These are phyloP conservation scores for Colius striatus DNA, from an alignment of 2,113 vertebrate genomes.

Conservation along the genomic window DNA sequence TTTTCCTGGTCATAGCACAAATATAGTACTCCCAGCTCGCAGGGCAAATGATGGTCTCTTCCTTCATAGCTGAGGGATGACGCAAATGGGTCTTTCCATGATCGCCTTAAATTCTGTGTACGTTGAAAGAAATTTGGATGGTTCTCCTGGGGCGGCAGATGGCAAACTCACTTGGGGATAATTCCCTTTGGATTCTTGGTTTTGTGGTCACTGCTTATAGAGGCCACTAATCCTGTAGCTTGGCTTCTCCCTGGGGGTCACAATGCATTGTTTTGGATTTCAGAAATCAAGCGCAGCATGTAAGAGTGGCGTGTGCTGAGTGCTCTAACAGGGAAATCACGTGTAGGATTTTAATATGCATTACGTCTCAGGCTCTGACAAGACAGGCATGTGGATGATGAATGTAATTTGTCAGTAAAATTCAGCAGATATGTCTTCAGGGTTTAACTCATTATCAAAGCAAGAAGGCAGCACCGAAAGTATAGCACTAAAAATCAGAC, in stretches of 20 bases:
- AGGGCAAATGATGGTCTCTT: not conserved
- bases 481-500: slow-evolving; percentile 30
- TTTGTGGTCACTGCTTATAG: slow-evolving; percentile 41
- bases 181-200: not conserved
- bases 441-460: slow-evolving; percentile 11
- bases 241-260: slow-evolving; percentile 36
- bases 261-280: not conserved
- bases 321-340: slow-evolving; percentile 19
- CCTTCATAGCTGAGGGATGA: not conserved
- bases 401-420: slow-evolving; percentile 51
- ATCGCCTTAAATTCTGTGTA: not conserved
- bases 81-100: not conserved
- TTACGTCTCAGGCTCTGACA: slow-evolving; percentile 34
- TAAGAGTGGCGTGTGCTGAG: slow-evolving; percentile 7
- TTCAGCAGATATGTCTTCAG: slow-evolving; percentile 24
- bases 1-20: not conserved
- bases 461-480: slow-evolving; percentile 1
- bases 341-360: slow-evolving; percentile 2
- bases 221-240: slow-evolving; percentile 2
- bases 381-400: slow-evolving; percentile 38
- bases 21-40: not conserved
- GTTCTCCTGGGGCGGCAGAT: slow-evolving; percentile 22
- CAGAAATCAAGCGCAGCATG: not conserved
- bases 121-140: not conserved
- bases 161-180: slow-evolving; percentile 10